Conservation (phyloP, 2,888 invertebrate genomes). For the Sphaerophoria taeniata region DNA sequence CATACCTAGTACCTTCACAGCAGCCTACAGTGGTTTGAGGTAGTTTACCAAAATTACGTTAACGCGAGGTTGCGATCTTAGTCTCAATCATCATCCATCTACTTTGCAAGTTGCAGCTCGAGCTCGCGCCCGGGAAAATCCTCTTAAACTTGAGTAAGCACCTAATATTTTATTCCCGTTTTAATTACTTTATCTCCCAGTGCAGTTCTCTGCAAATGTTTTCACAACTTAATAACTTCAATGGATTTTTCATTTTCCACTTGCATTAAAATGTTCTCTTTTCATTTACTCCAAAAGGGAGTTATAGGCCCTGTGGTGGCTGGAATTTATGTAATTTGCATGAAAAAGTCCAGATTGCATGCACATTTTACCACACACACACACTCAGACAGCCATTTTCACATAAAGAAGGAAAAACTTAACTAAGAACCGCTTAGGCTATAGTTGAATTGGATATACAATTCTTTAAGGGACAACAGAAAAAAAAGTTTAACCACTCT, state of each 20-base stretch:
- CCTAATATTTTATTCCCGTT: not conserved
- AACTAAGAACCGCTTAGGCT: slow-evolving; percentile 17
- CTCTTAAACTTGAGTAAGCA: not conserved
- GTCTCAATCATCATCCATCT: too few species aligned
- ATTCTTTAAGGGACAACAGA: not conserved
- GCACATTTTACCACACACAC: not conserved
- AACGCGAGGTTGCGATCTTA: too few species aligned
- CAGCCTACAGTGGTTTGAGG: too few species aligned
- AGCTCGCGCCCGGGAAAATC: too few species aligned
- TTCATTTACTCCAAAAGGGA: not conserved
- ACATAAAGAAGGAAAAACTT: not conserved
- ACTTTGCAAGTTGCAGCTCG: too few species aligned
- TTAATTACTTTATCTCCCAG: slow-evolving; percentile 18
- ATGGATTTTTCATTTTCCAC: not conserved
- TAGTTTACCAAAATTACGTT: too few species aligned
- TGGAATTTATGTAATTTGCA: slow-evolving; percentile 67
- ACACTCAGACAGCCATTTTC: not conserved
- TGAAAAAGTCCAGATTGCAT: slow-evolving; percentile 57
- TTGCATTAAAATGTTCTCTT: not conserved
- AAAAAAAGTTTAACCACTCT: slow-evolving; percentile 54
- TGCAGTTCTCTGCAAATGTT: not conserved
- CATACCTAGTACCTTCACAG: too few species aligned
- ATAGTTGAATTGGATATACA: slow-evolving; percentile 53
- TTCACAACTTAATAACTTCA: slow-evolving; percentile 11
- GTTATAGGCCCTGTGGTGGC: slow-evolving; percentile 32